Evolutionary conservation across 2,113 vertebrate genomes (phyloP).

Genomic region (Eptesicus fuscus): DNA sequence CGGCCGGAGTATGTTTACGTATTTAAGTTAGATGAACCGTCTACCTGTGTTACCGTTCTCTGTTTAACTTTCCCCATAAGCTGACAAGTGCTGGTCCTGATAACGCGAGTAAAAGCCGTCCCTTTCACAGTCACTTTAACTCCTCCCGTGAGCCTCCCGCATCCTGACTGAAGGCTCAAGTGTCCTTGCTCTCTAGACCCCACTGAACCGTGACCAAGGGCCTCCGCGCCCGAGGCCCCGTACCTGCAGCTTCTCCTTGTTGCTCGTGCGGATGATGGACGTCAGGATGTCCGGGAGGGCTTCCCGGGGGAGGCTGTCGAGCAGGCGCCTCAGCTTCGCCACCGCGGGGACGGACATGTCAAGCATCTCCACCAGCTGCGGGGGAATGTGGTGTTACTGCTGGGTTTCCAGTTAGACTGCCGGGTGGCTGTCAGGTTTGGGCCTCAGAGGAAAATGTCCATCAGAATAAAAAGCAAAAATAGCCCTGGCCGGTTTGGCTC

Average conservation of each 20-base stretch:
- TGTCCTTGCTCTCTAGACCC: not conserved
- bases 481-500: too few species aligned
- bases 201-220: not conserved
- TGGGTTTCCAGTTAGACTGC: not conserved
- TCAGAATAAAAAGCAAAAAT: not conserved
- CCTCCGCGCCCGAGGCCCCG: not conserved
- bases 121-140: not conserved
- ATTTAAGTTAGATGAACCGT: not conserved
- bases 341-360: conserved; percentile 97
- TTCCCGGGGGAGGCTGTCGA: conserved; percentile 94
- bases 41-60: not conserved
- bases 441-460: not conserved
- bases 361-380: conserved; percentile 94
- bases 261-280: conserved; percentile 94
- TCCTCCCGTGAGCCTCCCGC: not conserved
- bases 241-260: conserved; percentile 98
- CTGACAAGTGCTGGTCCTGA: not conserved
- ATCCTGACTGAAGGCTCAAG: not conserved
- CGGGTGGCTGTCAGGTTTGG: not conserved
- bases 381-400: not conserved
- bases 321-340: conserved; percentile 91
- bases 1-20: not conserved
- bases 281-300: conserved; percentile 94
- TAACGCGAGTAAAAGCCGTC: not conserved
- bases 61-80: not conserved